These are phyloP conservation scores for Pangasius macronema DNA, from an alignment of 2,797 vertebrate species.

Conservation along the genomic window DNA sequence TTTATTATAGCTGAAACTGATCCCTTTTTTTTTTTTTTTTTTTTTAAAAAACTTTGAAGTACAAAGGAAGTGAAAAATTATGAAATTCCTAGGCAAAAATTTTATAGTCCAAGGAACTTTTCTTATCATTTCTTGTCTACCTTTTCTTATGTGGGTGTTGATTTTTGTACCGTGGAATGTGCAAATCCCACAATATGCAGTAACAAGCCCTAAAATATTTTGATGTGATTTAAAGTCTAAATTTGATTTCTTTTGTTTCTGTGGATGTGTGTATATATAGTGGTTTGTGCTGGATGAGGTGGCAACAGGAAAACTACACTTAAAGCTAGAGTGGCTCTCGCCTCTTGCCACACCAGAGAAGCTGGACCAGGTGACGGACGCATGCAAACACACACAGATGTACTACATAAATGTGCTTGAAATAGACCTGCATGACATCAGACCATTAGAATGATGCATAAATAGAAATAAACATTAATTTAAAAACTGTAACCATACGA, in stretches of 20 bases:
- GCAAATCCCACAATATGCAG: not conserved
- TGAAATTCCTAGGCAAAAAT: not conserved
- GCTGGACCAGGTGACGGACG: constrained; percentile 83
- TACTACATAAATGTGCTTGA: not conserved
- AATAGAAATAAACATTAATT: not conserved
- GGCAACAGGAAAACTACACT: constrained; percentile 84
- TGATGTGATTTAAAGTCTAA: not conserved
- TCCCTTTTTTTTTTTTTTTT: not conserved
- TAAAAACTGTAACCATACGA: not conserved
- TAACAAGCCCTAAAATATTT: not conserved
- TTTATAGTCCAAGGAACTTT: not conserved
- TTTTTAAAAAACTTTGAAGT: not conserved
- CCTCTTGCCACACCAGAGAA: constrained; percentile 79
- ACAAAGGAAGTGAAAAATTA: not conserved
- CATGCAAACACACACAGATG: not conserved
- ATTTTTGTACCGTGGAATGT: not conserved
- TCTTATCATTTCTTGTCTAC: not conserved
- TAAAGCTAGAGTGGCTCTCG: constrained; percentile 90
- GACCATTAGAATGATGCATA: not conserved
- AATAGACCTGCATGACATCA: not conserved
- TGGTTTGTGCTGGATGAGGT: constrained; percentile 90
- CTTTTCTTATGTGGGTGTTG: not conserved
- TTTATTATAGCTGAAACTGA: not conserved
- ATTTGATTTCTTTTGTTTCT: not conserved
- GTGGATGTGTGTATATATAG: constrained; percentile 63